Conservation (phyloP, 1,140 invertebrate species). For the Ceratina japonica region DNA sequence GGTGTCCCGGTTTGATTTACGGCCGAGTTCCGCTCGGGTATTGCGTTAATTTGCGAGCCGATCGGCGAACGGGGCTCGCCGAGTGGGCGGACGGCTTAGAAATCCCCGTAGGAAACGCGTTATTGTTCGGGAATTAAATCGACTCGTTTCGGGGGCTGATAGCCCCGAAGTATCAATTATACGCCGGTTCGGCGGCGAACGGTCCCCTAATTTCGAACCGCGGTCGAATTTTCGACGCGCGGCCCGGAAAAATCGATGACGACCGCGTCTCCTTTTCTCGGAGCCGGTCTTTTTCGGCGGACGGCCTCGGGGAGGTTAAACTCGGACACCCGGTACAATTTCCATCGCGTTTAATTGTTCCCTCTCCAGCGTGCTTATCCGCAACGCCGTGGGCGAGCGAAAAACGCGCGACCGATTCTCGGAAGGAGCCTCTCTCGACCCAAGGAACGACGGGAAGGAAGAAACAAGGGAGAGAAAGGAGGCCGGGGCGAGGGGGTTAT, state of each 20-base stretch:
- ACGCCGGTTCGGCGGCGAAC: not conserved
- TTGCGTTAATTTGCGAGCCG: conserved; percentile 13
- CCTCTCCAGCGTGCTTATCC: conserved; percentile 37
- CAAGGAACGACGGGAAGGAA: conserved; percentile 14
- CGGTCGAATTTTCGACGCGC: too few relatives aligned
- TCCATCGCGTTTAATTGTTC: conserved; percentile 46
- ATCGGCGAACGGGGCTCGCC: not conserved
- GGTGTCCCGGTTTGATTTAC: conserved; percentile 34
- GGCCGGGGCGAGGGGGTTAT: too few relatives aligned
- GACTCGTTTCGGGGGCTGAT: too few relatives aligned
- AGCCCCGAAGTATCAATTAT: not conserved
- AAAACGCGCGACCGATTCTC: conserved; percentile 58
- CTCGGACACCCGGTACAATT: conserved; percentile 42
- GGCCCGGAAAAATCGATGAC: too few relatives aligned
- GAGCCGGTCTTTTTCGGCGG: too few relatives aligned
- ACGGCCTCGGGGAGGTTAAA: not conserved
- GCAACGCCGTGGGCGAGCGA: conserved; percentile 45
- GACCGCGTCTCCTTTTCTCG: too few relatives aligned
- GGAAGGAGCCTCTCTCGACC: conserved; percentile 47
- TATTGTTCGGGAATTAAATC: not conserved
- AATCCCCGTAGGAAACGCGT: not conserved
- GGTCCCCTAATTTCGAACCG: too few relatives aligned
- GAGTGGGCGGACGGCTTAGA: not conserved
- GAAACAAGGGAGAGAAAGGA: conserved; percentile 1
- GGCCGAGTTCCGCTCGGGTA: conserved; percentile 4